Conservation (phyloP, 1,140 invertebrate genomes). For the Eupristina koningsbergeri region DNA sequence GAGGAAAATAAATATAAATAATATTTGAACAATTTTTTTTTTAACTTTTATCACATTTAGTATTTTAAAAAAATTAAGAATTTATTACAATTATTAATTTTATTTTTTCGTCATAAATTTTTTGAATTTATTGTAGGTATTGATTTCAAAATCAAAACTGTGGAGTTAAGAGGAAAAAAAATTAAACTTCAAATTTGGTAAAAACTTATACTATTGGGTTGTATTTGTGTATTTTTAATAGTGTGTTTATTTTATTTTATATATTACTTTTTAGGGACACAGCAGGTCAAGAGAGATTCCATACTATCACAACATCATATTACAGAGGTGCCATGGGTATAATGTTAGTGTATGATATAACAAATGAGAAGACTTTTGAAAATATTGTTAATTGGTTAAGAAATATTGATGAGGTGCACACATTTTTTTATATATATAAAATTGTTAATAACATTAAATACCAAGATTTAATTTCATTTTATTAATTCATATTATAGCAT, state of each 20-base stretch:
- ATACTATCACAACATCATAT: conserved; percentile 98
- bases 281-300: conserved; percentile 95
- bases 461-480: not conserved
- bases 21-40: no score
- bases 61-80: no score
- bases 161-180: conserved; percentile 97
- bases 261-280: conserved; percentile 82
- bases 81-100: not conserved
- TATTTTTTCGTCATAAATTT: conserved; percentile 59
- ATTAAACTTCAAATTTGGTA: conserved; percentile 99
- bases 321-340: conserved; percentile 99
- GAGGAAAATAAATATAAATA: no score
- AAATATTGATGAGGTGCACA: conserved; percentile 93
- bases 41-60: no score
- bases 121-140: conserved; percentile 83
- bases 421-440: conserved; percentile 24
- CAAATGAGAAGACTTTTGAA: conserved; percentile 98
- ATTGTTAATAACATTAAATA: conserved; percentile 33
- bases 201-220: conserved; percentile 60
- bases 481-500: conserved; percentile 78
- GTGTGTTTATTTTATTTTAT: conserved; percentile 7
- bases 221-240: conserved; percentile 1
- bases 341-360: conserved; percentile 99
- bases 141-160: conserved; percentile 99
- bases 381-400: conserved; percentile 98